Conservation (phyloP, 2,113 vertebrate genomes). For the Phalacrocorax aristotelis region DNA sequence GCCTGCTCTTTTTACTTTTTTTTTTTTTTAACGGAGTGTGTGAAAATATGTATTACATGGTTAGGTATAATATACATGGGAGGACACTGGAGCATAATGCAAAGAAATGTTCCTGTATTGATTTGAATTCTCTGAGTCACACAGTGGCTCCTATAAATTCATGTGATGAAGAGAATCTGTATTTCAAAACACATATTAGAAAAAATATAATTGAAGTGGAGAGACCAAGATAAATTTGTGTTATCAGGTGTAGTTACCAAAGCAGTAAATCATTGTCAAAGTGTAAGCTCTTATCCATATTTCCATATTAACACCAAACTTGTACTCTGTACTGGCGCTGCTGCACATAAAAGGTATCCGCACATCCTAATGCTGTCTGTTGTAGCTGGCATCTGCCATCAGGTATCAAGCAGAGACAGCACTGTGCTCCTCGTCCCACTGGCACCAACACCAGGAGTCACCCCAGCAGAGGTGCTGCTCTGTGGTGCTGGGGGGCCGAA, state of each 20-base stretch:
- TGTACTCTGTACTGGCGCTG: background rate
- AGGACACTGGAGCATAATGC: background rate
- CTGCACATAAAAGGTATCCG: background rate
- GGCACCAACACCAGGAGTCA: background rate
- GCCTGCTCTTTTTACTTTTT: background rate
- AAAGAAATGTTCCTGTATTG: background rate
- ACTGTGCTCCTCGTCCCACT: rapidly evolving
- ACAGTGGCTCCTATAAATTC: background rate
- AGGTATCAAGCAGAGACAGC: rapidly evolving
- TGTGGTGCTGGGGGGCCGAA: rapidly evolving
- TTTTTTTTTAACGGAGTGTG: background rate
- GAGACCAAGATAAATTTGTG: slow-evolving; percentile 64
- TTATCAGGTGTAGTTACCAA: slow-evolving; percentile 68
- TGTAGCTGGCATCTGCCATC: background rate
- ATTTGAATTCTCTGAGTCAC: slow-evolving; percentile 34
- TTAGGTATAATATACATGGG: background rate
- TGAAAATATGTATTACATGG: background rate
- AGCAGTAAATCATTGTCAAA: slow-evolving; percentile 70
- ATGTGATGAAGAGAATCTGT: slow-evolving; percentile 31
- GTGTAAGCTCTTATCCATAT: slow-evolving; percentile 61
- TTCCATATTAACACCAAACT: slow-evolving; percentile 62
- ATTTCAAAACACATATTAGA: slow-evolving; percentile 67
- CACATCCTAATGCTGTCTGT: background rate
- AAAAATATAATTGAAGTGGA: slow-evolving; percentile 65
- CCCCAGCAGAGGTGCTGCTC: rapidly evolving